Conservation (phyloP, 2,797 vertebrate species). For the Crax fasciolata region DNA sequence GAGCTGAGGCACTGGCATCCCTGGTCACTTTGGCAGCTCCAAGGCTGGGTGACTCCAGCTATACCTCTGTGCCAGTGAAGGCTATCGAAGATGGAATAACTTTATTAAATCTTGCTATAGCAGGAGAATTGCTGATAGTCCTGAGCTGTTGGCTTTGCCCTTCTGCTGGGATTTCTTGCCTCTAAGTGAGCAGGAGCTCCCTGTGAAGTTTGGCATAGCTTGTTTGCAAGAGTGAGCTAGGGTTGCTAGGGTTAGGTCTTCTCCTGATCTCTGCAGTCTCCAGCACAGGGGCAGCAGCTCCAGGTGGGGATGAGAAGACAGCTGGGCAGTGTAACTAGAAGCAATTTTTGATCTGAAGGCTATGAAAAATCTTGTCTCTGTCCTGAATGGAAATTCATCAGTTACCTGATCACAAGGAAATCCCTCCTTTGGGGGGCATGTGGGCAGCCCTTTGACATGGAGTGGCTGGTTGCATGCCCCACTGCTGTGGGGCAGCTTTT, state of each 20-base stretch:
- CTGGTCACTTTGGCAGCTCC: background rate
- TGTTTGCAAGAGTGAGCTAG: background rate
- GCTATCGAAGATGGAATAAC: background rate
- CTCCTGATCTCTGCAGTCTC: fast-evolving
- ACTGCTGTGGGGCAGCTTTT: background rate
- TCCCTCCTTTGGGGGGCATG: background rate
- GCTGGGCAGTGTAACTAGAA: background rate
- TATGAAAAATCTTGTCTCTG: background rate
- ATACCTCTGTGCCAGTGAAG: background rate
- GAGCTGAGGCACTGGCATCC: background rate
- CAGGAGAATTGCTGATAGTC: background rate
- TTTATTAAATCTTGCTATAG: background rate
- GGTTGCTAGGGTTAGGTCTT: background rate
- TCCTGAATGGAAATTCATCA: background rate
- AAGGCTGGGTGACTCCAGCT: fast-evolving
- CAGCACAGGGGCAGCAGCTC: background rate
- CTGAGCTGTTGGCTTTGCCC: background rate
- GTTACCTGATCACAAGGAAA: background rate
- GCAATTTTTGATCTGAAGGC: background rate
- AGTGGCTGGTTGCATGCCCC: background rate
- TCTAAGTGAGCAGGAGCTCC: background rate
- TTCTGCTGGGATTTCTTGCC: background rate
- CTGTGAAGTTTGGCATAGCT: background rate
- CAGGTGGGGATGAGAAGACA: background rate
- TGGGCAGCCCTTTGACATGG: background rate